phyloP scores from a whole-genome alignment of 2,113 vertebrate species.

The human (Homo sapiens) region GRCh38 chr4:10279501-10280000 shows the following conservation, averaged over 20 bases:
- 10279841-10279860: not conserved
- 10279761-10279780: not conserved
- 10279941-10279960: not conserved
- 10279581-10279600: not conserved
- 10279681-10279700: not conserved
- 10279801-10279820: not conserved
- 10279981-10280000: too few species aligned
- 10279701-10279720: not conserved
- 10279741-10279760: not conserved
- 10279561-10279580: not conserved
- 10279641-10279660: not conserved
- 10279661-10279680: not conserved
- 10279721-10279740: not conserved
- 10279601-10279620: not conserved
- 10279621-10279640: not conserved
- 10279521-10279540: not conserved
- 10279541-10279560: not conserved
- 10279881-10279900: not conserved
- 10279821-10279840: not conserved
- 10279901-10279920: not conserved
- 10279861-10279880: rapidly evolving
- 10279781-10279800: not conserved
- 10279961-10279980: not conserved
- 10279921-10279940: not conserved
- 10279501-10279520: not conserved